Base-by-base conservation (phyloP, 2,113 vertebrate species). In the Corythornis cristatus region DNA sequence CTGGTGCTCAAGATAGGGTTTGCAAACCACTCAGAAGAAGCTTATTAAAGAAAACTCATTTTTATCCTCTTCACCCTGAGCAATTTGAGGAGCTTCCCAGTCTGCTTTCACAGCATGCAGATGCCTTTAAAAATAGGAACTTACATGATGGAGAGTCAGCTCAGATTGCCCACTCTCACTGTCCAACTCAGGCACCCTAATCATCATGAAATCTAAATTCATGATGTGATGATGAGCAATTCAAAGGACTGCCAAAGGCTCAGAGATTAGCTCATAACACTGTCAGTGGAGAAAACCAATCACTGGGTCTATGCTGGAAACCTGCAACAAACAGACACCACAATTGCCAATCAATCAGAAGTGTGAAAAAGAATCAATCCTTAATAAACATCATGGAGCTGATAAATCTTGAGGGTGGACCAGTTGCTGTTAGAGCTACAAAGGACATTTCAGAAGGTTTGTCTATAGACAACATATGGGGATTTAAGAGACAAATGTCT, bases 171-270 rank as follows among this genome's bases (percentile, higher is more conserved):
- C 57, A 46, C 64, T 93, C 43, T 57, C 71, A 57, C 35, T 35
- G 64, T 66, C 65, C 80, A 88, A 71, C 25, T 74, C 76, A 86
- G 68, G 40, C 80, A 86, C 51, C 65, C 61, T 89, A 87, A 93
- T 92, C 76, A 87, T 48, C 26, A 37, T 12, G 40, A 91, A 93
- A 89, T 85, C 78, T 65, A 85, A 95, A 93, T 83, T 68, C 71
- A 93, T 76, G 89, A 89, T 31, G 87, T 31, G 74, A 77, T 40
- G 33, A 79, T 79, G 67, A 93, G 81, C 70, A 91, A 90, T 84
- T 90, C 66, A 60, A 43, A 86, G 70, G 86, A 89, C 70, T 83
- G 78, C 81, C 87, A 86, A 91, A 84, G 43, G 29, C 73, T 83
- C 33, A 50, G 74, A 72, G 31, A n/a, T 87, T 76, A 62, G 40